Percentiles rank a stretch among this genome's conserved stretches.
These are phyloP conservation scores for Limnephilus auricula DNA, from an alignment of 2,888 invertebrate species.

Conservation along the genomic window DNA sequence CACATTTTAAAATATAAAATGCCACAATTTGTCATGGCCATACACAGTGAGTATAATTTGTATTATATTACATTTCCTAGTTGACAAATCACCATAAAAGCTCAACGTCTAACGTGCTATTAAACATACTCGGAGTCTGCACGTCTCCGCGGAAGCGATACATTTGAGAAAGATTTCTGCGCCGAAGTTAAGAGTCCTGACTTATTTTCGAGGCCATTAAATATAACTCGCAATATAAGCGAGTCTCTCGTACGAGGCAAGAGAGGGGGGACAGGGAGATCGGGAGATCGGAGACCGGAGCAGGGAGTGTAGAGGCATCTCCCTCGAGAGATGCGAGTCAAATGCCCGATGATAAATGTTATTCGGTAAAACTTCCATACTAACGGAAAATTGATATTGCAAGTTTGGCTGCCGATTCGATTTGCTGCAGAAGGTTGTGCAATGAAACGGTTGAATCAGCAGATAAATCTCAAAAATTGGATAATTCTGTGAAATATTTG, in stretches of 20 bases:
- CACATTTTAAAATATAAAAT: not conserved
- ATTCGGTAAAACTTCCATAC: slow-evolving; percentile 51
- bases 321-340: slow-evolving; percentile 38
- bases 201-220: slow-evolving; percentile 56
- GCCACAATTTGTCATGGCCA: not conserved
- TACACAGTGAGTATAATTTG: not conserved
- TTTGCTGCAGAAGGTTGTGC: slow-evolving; percentile 38
- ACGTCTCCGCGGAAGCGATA: slow-evolving; percentile 29
- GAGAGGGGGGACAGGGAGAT: not conserved
- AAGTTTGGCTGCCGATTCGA: slow-evolving; percentile 47
- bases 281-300: not conserved
- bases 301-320: slow-evolving; percentile 9
- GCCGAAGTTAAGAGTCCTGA: slow-evolving; percentile 21
- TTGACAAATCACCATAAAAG: slow-evolving; percentile 41
- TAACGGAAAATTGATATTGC: slow-evolving; percentile 55
- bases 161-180: slow-evolving; percentile 30
- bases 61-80: slow-evolving; percentile 3
- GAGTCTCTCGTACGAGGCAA: slow-evolving; percentile 3
- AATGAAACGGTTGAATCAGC: slow-evolving; percentile 29
- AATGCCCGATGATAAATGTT: slow-evolving; percentile 58
- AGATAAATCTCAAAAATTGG: slow-evolving; percentile 30
- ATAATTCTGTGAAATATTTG: slow-evolving; percentile 35
- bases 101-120: slow-evolving; percentile 28
- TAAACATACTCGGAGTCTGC: not conserved
- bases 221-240: slow-evolving; percentile 42